Percentiles rank a stretch among this genome's conserved stretches.
These are phyloP conservation scores for Fringilla coelebs DNA, from an alignment of 2,797 vertebrate genomes.

Conservation along the genomic window DNA sequence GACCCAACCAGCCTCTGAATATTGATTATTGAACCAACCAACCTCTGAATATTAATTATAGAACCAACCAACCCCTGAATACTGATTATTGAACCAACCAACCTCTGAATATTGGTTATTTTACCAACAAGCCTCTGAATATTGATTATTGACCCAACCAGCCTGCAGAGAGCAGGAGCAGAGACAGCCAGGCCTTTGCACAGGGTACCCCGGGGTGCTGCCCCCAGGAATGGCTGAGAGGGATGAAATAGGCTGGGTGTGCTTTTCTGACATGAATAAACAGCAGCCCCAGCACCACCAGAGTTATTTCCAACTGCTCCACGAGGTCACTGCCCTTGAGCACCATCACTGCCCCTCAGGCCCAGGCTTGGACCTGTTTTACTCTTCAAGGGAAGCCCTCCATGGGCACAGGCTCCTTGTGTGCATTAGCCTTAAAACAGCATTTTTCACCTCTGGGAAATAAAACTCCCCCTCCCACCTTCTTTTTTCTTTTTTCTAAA, in stretches of 20 bases:
- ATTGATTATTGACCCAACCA: too few relatives aligned
- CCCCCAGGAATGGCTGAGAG: not conserved
- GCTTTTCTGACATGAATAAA: not conserved
- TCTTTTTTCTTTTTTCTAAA: fast-evolving
- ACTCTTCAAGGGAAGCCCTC: not conserved
- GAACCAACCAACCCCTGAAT: too few relatives aligned
- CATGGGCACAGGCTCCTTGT: not conserved
- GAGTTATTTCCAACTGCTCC: not conserved
- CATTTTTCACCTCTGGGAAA: not conserved
- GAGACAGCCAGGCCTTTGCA: not conserved
- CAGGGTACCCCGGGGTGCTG: fast-evolving
- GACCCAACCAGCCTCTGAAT: too few relatives aligned
- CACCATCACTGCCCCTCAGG: not conserved
- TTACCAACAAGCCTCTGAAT: too few relatives aligned
- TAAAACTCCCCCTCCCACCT: fast-evolving
- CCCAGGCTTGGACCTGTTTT: not conserved
- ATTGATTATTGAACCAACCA: too few relatives aligned
- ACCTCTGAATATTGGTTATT: too few relatives aligned
- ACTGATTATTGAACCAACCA: too few relatives aligned
- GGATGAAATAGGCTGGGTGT: fast-evolving
- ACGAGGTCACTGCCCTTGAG: not conserved
- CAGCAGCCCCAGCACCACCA: not conserved
- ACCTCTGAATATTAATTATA: too few relatives aligned
- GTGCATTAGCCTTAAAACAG: not conserved
- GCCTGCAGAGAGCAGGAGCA: not conserved